phyloP scores from a whole-genome alignment of 2,888 invertebrate species.

The Mesorhabditis spiculigera region DNA sequence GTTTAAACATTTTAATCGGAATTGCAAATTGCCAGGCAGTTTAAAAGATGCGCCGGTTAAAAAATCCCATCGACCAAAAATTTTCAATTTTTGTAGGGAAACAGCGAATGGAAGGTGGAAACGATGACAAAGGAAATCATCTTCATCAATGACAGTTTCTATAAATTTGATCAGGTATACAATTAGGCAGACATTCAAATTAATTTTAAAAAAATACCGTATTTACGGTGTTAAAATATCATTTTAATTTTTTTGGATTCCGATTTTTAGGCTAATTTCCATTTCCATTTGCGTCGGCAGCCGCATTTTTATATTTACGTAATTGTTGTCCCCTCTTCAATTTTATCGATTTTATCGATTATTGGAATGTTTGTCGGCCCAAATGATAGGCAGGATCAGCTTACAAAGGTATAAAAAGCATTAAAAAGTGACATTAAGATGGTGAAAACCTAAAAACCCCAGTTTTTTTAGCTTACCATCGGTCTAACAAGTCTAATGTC shows the following conservation, averaged over 20 bases:
- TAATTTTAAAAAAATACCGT: background rate
- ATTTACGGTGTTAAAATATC: no score
- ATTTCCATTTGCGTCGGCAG: background rate
- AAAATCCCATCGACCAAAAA: background rate
- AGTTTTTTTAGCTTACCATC: slow-evolving; percentile 20
- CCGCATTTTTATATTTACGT: background rate
- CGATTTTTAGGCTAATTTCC: background rate
- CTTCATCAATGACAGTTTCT: background rate
- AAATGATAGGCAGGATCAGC: background rate
- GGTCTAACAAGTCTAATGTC: slow-evolving; percentile 26
- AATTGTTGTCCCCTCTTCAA: background rate
- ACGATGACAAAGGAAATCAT: background rate
- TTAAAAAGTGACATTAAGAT: no score
- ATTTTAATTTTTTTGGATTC: background rate
- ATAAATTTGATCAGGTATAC: background rate
- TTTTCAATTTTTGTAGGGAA: background rate
- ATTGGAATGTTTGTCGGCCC: background rate
- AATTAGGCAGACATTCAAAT: background rate
- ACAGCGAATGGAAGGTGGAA: background rate
- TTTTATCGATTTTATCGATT: background rate
- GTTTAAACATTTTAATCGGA: no score
- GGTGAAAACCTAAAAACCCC: slow-evolving; percentile 6
- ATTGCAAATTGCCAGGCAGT: background rate
- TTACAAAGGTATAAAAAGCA: no score
- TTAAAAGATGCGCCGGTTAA: no score